Conservation (phyloP, 2,888 invertebrate genomes). For the Cotesia congregata region DNA sequence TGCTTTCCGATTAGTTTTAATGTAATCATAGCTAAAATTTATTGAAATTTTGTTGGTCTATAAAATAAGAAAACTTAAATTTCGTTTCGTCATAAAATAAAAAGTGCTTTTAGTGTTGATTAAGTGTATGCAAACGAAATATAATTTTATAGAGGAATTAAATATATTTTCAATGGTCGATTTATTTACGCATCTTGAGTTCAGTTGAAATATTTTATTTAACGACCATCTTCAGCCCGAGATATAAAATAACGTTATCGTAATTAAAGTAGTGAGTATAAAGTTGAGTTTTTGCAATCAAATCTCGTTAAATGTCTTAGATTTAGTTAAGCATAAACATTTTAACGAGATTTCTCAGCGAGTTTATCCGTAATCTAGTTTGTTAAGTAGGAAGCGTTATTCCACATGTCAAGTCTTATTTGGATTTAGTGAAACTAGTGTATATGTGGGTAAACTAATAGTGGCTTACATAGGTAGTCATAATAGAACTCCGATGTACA, state of each 20-base stretch:
- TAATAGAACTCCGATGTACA: background rate
- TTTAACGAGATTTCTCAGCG: background rate
- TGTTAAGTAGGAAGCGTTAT: background rate
- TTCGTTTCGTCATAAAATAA: too few relatives aligned
- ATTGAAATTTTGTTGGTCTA: too few relatives aligned
- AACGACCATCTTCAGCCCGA: background rate
- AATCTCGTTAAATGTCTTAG: slow-evolving; percentile 10
- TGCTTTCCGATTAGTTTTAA: too few relatives aligned
- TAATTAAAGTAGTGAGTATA: background rate
- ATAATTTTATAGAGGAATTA: too few relatives aligned
- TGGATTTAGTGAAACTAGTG: slow-evolving; percentile 16
- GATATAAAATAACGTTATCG: background rate
- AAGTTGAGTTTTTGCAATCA: background rate
- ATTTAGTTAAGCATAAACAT: slow-evolving; percentile 18
- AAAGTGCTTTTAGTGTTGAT: too few relatives aligned
- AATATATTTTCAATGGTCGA: background rate
- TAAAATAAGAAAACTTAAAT: too few relatives aligned
- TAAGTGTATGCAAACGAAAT: too few relatives aligned
- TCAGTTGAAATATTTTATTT: background rate
- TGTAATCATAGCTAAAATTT: too few relatives aligned
- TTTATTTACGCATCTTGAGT: background rate
- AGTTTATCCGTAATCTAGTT: background rate
- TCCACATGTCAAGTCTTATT: slow-evolving; percentile 3
- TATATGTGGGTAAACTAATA: background rate
- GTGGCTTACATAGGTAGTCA: background rate